These are phyloP conservation scores for Lophotis ruficrista DNA, from an alignment of 2,113 vertebrate species.

Conservation along the genomic window DNA sequence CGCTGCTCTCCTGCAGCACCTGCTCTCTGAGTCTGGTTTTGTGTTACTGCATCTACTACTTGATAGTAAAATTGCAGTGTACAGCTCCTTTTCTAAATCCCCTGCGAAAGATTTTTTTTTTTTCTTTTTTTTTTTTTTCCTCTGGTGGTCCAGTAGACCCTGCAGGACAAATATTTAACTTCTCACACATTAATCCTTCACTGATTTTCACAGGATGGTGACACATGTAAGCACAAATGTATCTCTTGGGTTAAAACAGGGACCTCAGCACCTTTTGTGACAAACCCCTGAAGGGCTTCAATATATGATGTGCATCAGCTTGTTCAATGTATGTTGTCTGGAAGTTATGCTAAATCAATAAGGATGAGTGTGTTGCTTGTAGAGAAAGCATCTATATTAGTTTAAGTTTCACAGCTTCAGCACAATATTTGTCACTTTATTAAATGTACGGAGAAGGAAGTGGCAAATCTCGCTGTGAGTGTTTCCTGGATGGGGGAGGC, in stretches of 20 bases:
- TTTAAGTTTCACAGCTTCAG: neutral
- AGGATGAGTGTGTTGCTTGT: neutral
- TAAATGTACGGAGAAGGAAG: neutral
- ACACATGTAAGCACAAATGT: rapidly evolving
- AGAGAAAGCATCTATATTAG: neutral
- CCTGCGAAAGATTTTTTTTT: neutral
- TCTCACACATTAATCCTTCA: rapidly evolving
- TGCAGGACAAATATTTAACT: neutral
- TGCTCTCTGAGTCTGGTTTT: neutral
- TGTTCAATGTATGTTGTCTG: rapidly evolving
- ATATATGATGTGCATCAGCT: rapidly evolving
- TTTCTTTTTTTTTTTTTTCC: neutral
- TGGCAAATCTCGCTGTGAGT: neutral
- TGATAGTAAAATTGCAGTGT: rapidly evolving
- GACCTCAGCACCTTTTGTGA: neutral
- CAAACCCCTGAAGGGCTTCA: neutral
- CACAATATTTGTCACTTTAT: neutral
- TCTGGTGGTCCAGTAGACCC: too few relatives aligned
- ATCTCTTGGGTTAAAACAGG: neutral
- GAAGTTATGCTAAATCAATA: neutral
- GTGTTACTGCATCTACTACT: neutral
- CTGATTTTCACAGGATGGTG: neutral
- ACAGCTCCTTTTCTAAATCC: neutral
- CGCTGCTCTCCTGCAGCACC: neutral
- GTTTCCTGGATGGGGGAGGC: neutral